These are phyloP conservation scores for Bagarius yarrelli DNA, from an alignment of 2,113 vertebrate genomes.

Conservation along the genomic window DNA sequence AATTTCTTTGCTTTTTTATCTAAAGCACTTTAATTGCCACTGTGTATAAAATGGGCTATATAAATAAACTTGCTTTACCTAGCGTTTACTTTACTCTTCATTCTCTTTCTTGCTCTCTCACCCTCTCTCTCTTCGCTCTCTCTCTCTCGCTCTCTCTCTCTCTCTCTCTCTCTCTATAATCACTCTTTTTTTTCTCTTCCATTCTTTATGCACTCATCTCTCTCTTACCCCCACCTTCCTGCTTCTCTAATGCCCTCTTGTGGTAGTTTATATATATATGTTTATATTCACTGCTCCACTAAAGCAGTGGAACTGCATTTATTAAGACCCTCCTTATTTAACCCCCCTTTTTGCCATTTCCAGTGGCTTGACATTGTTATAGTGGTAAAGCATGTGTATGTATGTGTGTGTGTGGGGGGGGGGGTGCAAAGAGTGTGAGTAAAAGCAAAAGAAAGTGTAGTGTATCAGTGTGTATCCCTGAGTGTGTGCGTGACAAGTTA, in stretches of 20 bases:
- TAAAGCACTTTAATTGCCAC: too few species aligned
- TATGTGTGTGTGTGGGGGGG: conserved; percentile 42
- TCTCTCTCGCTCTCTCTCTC: not conserved
- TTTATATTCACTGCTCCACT: not conserved
- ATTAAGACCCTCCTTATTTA: not conserved
- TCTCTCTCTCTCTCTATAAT: not conserved
- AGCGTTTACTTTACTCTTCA: too few species aligned
- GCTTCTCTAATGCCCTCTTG: conserved; percentile 39
- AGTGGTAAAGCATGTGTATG: conserved; percentile 5
- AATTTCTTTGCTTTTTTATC: too few species aligned
- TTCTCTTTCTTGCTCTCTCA: not conserved
- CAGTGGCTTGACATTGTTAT: not conserved
- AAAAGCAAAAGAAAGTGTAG: not conserved
- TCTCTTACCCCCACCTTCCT: not conserved
- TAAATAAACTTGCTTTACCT: too few species aligned
- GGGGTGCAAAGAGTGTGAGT: too few species aligned
- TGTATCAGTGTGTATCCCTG: conserved; percentile 17
- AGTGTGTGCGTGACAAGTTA: conserved; percentile 2
- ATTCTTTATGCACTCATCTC: not conserved
- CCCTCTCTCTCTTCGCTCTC: not conserved
- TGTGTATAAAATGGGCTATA: too few species aligned
- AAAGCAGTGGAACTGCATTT: not conserved
- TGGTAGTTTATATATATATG: conserved; percentile 28
- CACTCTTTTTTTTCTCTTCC: not conserved
- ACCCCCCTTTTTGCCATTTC: not conserved